A percentile compares a stretch with the other conserved stretches of the same genome.
Conservation (phyloP, 2,888 invertebrate species). For the Drosophila algonquin region DNA sequence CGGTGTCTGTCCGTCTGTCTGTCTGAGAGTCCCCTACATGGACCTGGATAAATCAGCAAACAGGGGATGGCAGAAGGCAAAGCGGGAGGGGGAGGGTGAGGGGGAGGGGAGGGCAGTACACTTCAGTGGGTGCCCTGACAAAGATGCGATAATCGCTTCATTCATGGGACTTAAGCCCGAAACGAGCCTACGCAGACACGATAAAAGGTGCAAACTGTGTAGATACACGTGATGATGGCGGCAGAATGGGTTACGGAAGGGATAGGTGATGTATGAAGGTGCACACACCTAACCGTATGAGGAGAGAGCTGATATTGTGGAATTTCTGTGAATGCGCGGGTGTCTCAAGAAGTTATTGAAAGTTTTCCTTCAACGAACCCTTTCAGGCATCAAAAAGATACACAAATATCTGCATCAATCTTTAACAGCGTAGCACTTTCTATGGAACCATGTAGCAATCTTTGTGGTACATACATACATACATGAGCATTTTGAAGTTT, state of each 20-base stretch:
- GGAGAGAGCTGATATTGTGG: neutral
- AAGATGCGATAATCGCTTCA: slow-evolving; percentile 80
- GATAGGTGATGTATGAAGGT: neutral
- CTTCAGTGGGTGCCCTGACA: slow-evolving; percentile 67
- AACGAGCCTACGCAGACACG: slow-evolving; percentile 28
- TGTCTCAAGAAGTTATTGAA: neutral
- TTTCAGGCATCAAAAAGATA: neutral
- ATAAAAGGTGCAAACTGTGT: slow-evolving; percentile 31
- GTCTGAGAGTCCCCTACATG: slow-evolving; percentile 2
- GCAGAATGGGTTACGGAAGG: neutral
- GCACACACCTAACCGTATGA: neutral
- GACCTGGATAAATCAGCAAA: slow-evolving; percentile 51
- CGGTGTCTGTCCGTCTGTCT: neutral
- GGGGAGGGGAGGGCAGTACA: slow-evolving; percentile 29
- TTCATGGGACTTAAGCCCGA: slow-evolving; percentile 69
- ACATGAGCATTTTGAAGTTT: neutral
- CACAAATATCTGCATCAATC: neutral
- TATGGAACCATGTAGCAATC: neutral
- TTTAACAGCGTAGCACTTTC: neutral
- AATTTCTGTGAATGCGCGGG: neutral
- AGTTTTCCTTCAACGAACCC: neutral
- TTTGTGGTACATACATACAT: neutral
- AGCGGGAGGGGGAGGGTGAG: neutral
- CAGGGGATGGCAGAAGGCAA: slow-evolving; percentile 4
- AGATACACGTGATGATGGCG: slow-evolving; percentile 4